These are phyloP conservation scores for Eurois occulta DNA, from an alignment of 2,888 invertebrate species.

Conservation along the genomic window DNA sequence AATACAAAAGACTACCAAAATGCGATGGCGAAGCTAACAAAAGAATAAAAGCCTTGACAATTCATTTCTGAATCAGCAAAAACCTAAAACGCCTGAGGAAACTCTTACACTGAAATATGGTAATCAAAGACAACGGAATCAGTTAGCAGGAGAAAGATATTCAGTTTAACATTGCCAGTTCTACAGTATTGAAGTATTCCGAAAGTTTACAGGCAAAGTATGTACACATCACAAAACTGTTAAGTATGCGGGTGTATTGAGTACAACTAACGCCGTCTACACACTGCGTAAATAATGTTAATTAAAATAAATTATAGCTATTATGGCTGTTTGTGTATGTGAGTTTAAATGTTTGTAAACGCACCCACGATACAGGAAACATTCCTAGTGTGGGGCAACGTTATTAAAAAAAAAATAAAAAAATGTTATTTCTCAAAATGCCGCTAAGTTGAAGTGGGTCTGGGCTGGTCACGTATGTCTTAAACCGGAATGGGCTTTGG, in stretches of 20 bases:
- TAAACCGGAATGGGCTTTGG: background rate
- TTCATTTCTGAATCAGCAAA: slow-evolving; percentile 54
- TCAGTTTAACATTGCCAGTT: slow-evolving; percentile 53
- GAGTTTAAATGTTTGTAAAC: too few species aligned
- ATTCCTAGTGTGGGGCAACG: too few species aligned
- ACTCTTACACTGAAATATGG: slow-evolving; percentile 59
- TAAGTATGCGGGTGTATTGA: slow-evolving; percentile 1
- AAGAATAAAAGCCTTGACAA: slow-evolving; percentile 50
- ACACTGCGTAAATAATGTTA: background rate
- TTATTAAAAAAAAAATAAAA: too few species aligned
- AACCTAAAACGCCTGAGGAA: slow-evolving; percentile 49
- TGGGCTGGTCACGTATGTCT: background rate
- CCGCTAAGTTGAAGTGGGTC: background rate
- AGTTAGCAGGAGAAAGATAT: slow-evolving; percentile 52
- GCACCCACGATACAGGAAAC: too few species aligned
- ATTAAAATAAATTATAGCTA: background rate
- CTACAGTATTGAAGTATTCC: slow-evolving; percentile 49
- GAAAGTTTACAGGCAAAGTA: slow-evolving; percentile 43
- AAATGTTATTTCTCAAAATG: background rate
- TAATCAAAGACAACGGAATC: slow-evolving; percentile 57
- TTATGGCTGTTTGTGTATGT: too few species aligned
- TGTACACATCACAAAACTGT: slow-evolving; percentile 24
- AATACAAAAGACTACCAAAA: slow-evolving; percentile 44
- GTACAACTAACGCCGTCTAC: background rate
- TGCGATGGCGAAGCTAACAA: slow-evolving; percentile 26